Evolutionary conservation across 2,797 vertebrate species (phyloP).

Genomic region (Hoplostethus atlanticus): DNA sequence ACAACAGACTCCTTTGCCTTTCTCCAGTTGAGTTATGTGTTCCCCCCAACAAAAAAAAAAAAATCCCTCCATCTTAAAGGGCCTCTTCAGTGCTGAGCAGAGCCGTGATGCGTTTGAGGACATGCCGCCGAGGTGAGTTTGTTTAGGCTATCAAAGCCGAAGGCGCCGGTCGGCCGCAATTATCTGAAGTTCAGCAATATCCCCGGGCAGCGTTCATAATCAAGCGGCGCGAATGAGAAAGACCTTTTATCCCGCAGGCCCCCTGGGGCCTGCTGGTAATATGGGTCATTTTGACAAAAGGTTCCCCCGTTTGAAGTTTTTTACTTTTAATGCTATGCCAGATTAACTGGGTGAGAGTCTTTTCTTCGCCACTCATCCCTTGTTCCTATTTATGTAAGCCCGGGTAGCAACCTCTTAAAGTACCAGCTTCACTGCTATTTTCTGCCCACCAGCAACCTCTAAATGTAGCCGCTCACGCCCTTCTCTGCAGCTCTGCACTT

Average conservation of each 20-base stretch:
- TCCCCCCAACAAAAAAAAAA: background rate
- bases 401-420: constrained; percentile 33
- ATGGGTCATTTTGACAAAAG: constrained; percentile 56
- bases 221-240: constrained; percentile 41
- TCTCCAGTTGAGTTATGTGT: constrained; percentile 9
- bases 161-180: constrained; percentile 27
- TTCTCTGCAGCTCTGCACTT: background rate
- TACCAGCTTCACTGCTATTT: constrained; percentile 32
- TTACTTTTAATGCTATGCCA: constrained; percentile 22
- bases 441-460: constrained; percentile 35
- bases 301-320: constrained; percentile 45
- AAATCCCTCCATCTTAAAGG: constrained; percentile 1
- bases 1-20: background rate
- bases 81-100: constrained; percentile 1
- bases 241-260: constrained; percentile 47
- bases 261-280: constrained; percentile 40
- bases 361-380: constrained; percentile 25
- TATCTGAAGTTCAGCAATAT: constrained; percentile 61
- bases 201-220: constrained; percentile 52
- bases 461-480: constrained; percentile 15
- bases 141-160: constrained; percentile 49
- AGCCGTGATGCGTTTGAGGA: constrained; percentile 20
- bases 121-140: constrained; percentile 35
- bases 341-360: constrained; percentile 40
- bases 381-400: constrained; percentile 41